These are phyloP conservation scores for Coracias cyanogaster DNA, from an alignment of 2,797 vertebrate species.

Conservation along the genomic window DNA sequence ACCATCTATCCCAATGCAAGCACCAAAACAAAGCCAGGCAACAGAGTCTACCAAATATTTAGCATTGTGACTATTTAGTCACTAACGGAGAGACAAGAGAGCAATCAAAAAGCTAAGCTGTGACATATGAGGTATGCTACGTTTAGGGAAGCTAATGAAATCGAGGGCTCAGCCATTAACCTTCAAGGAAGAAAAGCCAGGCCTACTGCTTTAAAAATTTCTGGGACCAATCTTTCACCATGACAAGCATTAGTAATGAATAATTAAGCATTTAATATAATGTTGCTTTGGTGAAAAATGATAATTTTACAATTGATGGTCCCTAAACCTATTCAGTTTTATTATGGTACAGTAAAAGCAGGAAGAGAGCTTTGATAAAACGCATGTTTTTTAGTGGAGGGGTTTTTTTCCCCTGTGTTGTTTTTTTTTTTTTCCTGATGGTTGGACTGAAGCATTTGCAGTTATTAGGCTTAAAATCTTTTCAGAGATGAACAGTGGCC, in stretches of 20 bases:
- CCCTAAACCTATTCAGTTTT: conserved; percentile 85
- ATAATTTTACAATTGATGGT: conserved; percentile 91
- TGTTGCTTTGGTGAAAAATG: conserved; percentile 88
- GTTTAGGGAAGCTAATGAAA: conserved; percentile 88
- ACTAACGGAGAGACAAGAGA: conserved; percentile 36
- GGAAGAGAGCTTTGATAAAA: conserved; percentile 77
- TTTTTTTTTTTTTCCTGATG: conserved; percentile 78
- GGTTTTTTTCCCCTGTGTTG: conserved; percentile 57
- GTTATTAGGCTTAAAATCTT: conserved; percentile 88
- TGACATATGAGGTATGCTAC: conserved; percentile 83
- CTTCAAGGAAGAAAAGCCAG: conserved; percentile 85
- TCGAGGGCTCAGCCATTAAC: conserved; percentile 87
- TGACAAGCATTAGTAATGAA: conserved; percentile 94
- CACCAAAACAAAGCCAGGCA: conserved; percentile 67
- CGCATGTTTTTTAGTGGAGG: conserved; percentile 79
- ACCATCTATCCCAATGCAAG: conserved; percentile 36
- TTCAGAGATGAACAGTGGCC: conserved; percentile 86
- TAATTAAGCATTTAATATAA: conserved; percentile 99
- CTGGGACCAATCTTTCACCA: conserved; percentile 90
- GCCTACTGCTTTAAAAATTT: conserved; percentile 88
- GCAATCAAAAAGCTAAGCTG: conserved; percentile 40
- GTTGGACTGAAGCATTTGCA: conserved; percentile 81
- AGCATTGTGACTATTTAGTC: conserved; percentile 32
- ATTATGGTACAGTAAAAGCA: conserved; percentile 81
- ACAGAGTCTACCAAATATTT: neutral